Evolutionary conservation across 2,113 vertebrate genomes (phyloP).

Genomic region (Hippocampus mohnikei): DNA sequence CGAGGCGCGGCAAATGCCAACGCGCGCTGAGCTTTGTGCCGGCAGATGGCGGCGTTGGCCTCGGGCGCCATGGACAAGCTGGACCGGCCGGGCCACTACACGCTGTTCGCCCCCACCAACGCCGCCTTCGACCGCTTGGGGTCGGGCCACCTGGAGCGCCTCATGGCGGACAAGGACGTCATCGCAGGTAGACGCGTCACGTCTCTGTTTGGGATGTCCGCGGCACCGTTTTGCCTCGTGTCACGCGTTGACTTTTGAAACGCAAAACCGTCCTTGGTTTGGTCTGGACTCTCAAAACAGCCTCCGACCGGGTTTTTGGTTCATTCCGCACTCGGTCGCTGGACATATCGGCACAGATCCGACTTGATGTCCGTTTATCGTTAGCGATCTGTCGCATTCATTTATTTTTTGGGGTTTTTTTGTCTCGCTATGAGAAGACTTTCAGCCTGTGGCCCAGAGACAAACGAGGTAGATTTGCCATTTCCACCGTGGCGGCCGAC

Average conservation of each 20-base stretch:
- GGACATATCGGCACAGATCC: too few relatives aligned
- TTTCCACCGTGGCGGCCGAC: slow-evolving; percentile 14
- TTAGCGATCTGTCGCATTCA: too few relatives aligned
- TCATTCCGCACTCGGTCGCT: too few relatives aligned
- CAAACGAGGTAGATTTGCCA: neutral
- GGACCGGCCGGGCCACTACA: slow-evolving; percentile 83
- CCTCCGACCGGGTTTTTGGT: too few relatives aligned
- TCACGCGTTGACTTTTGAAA: neutral
- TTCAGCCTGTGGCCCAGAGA: neutral
- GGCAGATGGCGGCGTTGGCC: slow-evolving; percentile 74
- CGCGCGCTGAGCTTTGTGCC: neutral
- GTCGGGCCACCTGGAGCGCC: slow-evolving; percentile 74
- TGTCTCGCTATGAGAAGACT: neutral
- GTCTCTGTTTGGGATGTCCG: too few relatives aligned
- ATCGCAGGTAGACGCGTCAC: slow-evolving; percentile 74
- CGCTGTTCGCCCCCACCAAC: slow-evolving; percentile 92
- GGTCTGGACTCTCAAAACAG: too few relatives aligned
- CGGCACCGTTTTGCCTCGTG: too few relatives aligned
- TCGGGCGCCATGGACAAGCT: slow-evolving; percentile 79
- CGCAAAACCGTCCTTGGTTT: neutral
- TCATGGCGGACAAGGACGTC: slow-evolving; percentile 81
- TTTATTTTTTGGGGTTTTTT: too few relatives aligned
- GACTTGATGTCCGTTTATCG: too few relatives aligned
- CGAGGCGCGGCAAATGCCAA: neutral
- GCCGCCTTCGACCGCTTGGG: slow-evolving; percentile 82